These are phyloP conservation scores for Drosophila diplacantha DNA, from an alignment of 2,888 invertebrate species.

Conservation along the genomic window DNA sequence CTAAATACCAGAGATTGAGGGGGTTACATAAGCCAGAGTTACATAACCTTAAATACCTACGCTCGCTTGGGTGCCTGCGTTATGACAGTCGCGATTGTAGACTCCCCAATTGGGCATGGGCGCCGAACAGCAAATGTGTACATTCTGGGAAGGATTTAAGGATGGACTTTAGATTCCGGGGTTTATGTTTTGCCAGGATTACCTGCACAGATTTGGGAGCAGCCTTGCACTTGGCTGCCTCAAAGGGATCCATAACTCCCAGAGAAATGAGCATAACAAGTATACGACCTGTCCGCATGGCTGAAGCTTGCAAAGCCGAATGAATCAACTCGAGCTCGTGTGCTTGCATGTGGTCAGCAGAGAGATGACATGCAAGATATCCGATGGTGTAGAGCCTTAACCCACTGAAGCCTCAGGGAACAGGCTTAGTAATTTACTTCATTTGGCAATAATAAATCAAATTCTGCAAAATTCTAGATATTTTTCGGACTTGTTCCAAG, in stretches of 20 bases:
- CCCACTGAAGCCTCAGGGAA: constrained; percentile 2
- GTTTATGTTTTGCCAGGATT: no score
- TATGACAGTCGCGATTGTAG: constrained; percentile 48
- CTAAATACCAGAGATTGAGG: constrained; percentile 9
- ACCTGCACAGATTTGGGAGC: constrained; percentile 59
- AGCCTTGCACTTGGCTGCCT: constrained; percentile 47
- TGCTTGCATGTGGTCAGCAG: constrained; percentile 10
- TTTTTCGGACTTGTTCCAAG: not conserved
- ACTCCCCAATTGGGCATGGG: constrained; percentile 61
- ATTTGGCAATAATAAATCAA: not conserved
- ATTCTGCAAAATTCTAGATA: not conserved
- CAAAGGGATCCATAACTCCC: not conserved
- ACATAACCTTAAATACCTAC: constrained; percentile 32
- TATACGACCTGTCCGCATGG: constrained; percentile 40
- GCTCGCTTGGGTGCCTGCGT: constrained; percentile 51
- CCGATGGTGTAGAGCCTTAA: not conserved
- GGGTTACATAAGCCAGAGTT: not conserved
- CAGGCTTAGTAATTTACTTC: constrained; percentile 9
- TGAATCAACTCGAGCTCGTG: not conserved
- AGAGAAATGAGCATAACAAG: constrained; percentile 5
- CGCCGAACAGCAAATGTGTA: constrained; percentile 51
- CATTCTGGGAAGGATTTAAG: constrained; percentile 38
- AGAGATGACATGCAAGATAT: constrained; percentile 10
- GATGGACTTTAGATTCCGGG: fast-evolving
- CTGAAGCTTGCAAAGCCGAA: constrained; percentile 1